Base-by-base conservation (phyloP, 2,797 vertebrate species). In the Phaenicophaeus curvirostris region DNA sequence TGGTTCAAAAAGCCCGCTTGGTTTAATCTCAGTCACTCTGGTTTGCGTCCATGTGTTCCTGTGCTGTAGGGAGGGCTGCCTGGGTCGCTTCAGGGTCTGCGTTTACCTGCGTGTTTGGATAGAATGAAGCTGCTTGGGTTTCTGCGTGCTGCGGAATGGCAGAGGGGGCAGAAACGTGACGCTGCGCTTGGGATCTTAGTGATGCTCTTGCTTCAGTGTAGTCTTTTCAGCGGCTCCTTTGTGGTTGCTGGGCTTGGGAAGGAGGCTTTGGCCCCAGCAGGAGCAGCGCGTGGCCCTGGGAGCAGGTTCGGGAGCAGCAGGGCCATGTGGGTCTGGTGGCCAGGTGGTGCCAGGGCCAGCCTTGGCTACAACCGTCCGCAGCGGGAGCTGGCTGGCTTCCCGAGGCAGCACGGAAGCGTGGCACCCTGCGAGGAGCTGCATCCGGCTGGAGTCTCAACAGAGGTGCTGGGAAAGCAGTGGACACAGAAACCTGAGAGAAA, bases 61-160 rank as follows among this genome's bases (percentile, higher is more conserved):
- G 14, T 54, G 28, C 42, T 80, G 48, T 61, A 46, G 61, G 62
- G 39, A 62, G 44, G 23, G 39, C 10, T 74, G 28, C 57, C 16
- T 46, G n/a, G 24, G 27, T 48, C 23, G 39, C 69, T 76, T 31
- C 59, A 21, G n/a, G 25, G 1, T 6, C 8, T 53, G 50, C 8
- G 0, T 51, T 46, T 21, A 27, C 0, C 2, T 39, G 6, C 0
- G 0, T 23, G 12, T 24, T 6, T 63, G 21, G 17, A 2, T 30
- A 5, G 33, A 24, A 39, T 24, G 33, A 54, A 33, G 46, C 6
- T 15, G 15, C n/a, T 2, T 75, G 63, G 31, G 28, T 71, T 71
- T 75, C 46, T 44, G 4, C n/a, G n/a, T n/a, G n/a, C 21, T 63
- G 1, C 62, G 13, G 39, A 39, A 39, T 13, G 39, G 39, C 17